Conservation (phyloP, 2,797 vertebrate genomes). For the Danio tinwini region DNA sequence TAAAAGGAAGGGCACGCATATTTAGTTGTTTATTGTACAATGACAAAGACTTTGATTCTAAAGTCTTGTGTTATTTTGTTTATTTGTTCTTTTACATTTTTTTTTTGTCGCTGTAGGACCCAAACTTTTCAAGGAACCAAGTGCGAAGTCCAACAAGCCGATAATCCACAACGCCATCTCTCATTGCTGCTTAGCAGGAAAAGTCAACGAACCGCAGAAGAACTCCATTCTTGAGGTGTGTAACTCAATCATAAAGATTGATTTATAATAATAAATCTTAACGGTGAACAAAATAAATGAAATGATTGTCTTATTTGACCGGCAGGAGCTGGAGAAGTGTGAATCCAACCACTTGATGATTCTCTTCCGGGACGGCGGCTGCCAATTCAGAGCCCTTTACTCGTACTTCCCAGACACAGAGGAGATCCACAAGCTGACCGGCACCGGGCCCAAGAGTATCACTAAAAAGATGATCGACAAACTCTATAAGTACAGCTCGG, state of each 20-base stretch:
- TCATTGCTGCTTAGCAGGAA: constrained; percentile 97
- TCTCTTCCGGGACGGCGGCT: constrained; percentile 94
- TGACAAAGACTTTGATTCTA: not conserved
- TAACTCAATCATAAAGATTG: not conserved
- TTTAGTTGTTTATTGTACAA: too few relatives aligned
- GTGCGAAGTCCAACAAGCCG: constrained; percentile 95
- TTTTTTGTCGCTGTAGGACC: constrained; percentile 79
- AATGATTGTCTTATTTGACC: not conserved
- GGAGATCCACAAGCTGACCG: constrained; percentile 92
- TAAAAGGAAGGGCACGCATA: too few relatives aligned
- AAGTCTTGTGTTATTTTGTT: not conserved
- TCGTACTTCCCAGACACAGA: constrained; percentile 93
- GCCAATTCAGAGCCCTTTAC: constrained; percentile 96
- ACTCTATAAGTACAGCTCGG: constrained; percentile 97
- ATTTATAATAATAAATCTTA: not conserved
- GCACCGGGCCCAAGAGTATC: constrained; percentile 94
- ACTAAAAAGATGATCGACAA: constrained; percentile 98
- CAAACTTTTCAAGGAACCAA: constrained; percentile 97
- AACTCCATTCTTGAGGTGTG: constrained; percentile 93
- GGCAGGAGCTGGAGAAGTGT: constrained; percentile 92
- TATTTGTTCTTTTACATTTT: not conserved
- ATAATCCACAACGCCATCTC: constrained; percentile 97
- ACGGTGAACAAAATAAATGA: not conserved
- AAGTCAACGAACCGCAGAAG: constrained; percentile 96
- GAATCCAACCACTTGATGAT: constrained; percentile 99